Evolutionary conservation across 2,113 vertebrate genomes (phyloP), one percentile per base, ranked within the genome.

Genomic region (Perca schrenkii): DNA sequence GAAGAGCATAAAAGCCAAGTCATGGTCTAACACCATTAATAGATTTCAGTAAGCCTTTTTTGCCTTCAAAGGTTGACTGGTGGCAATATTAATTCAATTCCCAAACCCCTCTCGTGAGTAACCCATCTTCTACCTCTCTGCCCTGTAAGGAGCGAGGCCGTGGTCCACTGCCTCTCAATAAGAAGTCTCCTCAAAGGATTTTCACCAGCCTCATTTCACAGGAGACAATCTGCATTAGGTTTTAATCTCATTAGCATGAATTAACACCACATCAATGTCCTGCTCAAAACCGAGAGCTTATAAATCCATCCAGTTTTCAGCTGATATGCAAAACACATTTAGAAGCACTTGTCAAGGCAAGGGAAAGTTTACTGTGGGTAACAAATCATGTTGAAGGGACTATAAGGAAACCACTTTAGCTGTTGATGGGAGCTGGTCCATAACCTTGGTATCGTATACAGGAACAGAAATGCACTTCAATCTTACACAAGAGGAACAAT

Each of bases 1-100:
- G 64, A 86, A 82, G 74, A 90, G 82, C 79, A 79, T 84, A 87
- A 78, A 87, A 90, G 83, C 91, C 87, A 86, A 91, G 65, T 84
- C 85, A 86, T 88, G 83, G 83, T 88, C 87, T 90, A 92, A 93
- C 89, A 84, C 77, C 85, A 89, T 90, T 92, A 93, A 88, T 92
- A 93, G 87, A 91, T 91, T 89, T 88, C 67, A 70, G 74, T 92
- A 88, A 94, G 87, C 87, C 86, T 46, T 82, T 86, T 74, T 13
- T 77, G 68, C 77, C 69, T 83, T 86, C 74, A 88, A 84, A 88
- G 79, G 89, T 90, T 89, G 80, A 88, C 81, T 88, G 60, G 62
- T 85, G 77, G 70, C 73, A 67, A 82, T 86, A 89, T 90, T 89
- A 92, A 91, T 93, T 94, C 72, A 91, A 91, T 93, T 90, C 86